Evolutionary conservation across 2,113 vertebrate species (phyloP), one percentile per base, ranked within the genome.

Genomic region (Pteropus alecto): DNA sequence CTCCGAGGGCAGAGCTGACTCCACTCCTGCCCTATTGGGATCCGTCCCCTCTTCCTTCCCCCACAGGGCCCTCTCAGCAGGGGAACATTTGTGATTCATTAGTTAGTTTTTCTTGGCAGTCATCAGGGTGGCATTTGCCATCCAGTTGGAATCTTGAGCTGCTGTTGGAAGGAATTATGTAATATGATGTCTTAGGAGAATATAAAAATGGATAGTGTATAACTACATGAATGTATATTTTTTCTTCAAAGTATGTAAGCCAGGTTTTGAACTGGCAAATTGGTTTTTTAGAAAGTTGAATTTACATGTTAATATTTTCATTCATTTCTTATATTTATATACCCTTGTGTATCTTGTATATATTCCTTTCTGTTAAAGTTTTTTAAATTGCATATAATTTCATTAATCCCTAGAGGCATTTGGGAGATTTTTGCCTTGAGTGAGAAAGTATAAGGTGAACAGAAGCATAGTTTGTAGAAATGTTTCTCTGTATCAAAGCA

Each of bases 81-180:
- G 97, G 95, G 91, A 91, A 95, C 77, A 81, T 81, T 93, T 81
- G 92, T 33, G 97, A 96, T 97, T 97, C 97, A 70, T 51, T n/a
- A 94, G 95, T 30, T 94, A 98, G 97, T 97, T 98, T 98, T 96
- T 97, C 97, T 98, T 98, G 98, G 98, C 96, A 24, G 96, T 46
- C 67, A 9, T 70, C 46, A 51, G 38, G 87, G 54, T 12, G 89
- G 96, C 15, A 79, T 96, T 97, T 95, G 98, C 97, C 97, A 96
- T 97, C 90, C 93, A 95, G 97, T 96, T 94, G 97, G 98, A 97
- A 90, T 97, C 96, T 73, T 54, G 84, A 63, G 97, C 95, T 92
- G 33, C 98, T 65, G 93, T 89, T 68, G 97, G 56, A 82, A 97
- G 96, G 97, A 84, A 87, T 98, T 96, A 93, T 96, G 96, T 97